Evolutionary conservation across 2,888 invertebrate species (phyloP), one percentile per base, ranked within the genome.

Genomic region (Lordiphosa andalusiaca): DNA sequence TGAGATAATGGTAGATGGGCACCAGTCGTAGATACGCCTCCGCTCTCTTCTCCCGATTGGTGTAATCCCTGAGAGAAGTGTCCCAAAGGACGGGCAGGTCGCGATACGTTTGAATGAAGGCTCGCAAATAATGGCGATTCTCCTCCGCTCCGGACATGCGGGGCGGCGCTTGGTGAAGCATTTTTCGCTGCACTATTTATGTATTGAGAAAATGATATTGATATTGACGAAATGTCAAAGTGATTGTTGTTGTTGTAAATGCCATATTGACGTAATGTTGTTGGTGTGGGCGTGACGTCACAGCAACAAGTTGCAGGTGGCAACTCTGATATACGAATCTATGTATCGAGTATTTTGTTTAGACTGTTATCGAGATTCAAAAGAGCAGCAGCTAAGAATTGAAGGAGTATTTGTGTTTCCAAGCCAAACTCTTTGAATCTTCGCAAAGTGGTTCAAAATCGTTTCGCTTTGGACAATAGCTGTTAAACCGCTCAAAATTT

Each of bases 21-120:
- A 86, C 73, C 9, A 86, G 58, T 3, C 87, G 76, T 13, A 85
- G 81, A 48, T 88, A 88, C 0, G 87, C 88, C 47, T 87, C 85
- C 3, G 84, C 85, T 1, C 88, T 71, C 51, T 88, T 88, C 38
- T 88, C 89, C 0, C 88, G 84, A 40, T 87, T 88, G 3, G 89
- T 87, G 60, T 88, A 88, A 40, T 88, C 88, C 2, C 87, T 71
- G 10, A 88, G 54, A 10, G 88, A 86, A 3, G 87, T 86, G 62
- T 88, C 88, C 89, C 88, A 88, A 0, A 88, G 69, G 3, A 88
- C 86, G 12, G 88, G 88, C 56, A 88, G 68, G 19, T 86, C 87
- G 16, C 85, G 74, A 44, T 87, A 88, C 1, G 87, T 87, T 44
- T 87, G 87, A 48, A 87, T 87, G 49, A 87, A 88, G 41, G 84